Percentiles rank a stretch among this genome's conserved stretches.
Evolutionary conservation across 2,888 invertebrate genomes (phyloP).

Genomic region (Athetis lepigone): DNA sequence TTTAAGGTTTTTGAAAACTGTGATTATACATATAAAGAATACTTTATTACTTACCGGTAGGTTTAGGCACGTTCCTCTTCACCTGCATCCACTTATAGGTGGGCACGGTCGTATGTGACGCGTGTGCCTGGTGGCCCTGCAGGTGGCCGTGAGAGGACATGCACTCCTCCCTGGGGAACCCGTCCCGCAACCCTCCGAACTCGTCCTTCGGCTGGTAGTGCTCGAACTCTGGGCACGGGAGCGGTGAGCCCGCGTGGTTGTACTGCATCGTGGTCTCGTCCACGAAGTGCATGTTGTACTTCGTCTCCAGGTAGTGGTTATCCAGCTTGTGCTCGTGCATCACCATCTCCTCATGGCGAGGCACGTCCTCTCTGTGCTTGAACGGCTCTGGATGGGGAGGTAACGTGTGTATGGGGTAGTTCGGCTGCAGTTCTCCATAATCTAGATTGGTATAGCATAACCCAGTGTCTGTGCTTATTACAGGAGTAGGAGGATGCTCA

Average conservation of each 20-base stretch:
- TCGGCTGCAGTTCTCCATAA: constrained; percentile 90
- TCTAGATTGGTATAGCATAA: constrained; percentile 97
- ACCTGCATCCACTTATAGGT: constrained; percentile 99
- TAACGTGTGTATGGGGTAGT: constrained; percentile 89
- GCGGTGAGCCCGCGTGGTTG: constrained; percentile 82
- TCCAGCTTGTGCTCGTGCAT: constrained; percentile 86
- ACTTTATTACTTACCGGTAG: constrained; percentile 92
- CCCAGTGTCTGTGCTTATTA: constrained; percentile 96
- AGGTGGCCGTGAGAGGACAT: constrained; percentile 78
- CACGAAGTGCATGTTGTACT: constrained; percentile 89
- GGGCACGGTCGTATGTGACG: constrained; percentile 93
- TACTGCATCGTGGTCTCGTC: constrained; percentile 86
- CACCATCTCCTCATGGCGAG: constrained; percentile 88
- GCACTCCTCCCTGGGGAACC: constrained; percentile 80
- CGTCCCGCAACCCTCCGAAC: constrained; percentile 82
- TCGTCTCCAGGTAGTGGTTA: constrained; percentile 88
- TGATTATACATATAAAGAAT: not conserved
- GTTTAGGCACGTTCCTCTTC: constrained; percentile 98
- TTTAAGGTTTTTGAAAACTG: not conserved
- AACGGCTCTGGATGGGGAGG: constrained; percentile 89
- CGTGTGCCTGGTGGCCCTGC: constrained; percentile 79
- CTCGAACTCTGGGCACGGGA: constrained; percentile 91
- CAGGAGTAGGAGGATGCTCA: constrained; percentile 90
- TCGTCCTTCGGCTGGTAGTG: constrained; percentile 92
- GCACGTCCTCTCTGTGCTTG: constrained; percentile 90